phyloP scores from a whole-genome alignment of 2,888 invertebrate species.

The Lithosia quadra region DNA sequence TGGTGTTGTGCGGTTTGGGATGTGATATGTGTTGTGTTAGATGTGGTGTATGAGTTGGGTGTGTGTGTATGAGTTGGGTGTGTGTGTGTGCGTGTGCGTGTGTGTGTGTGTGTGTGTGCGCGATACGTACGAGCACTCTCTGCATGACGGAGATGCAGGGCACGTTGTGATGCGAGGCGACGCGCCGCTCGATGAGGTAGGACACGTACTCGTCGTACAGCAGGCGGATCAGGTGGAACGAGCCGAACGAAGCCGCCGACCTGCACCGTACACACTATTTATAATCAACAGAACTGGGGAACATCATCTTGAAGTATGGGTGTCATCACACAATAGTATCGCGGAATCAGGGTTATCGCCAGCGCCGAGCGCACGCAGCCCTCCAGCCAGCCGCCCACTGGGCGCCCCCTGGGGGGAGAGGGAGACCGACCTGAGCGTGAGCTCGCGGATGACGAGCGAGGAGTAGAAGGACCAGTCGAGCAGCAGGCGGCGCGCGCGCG shows the following conservation, averaged over 20 bases:
- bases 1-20: too few relatives aligned
- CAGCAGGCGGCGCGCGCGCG: not conserved
- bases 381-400: too few relatives aligned
- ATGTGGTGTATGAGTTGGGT: not conserved
- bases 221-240: slow-evolving; percentile 98
- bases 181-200: slow-evolving; percentile 98
- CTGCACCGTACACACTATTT: slow-evolving; percentile 49
- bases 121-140: slow-evolving; percentile 55
- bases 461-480: too few relatives aligned
- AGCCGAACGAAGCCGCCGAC: slow-evolving; percentile 99
- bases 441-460: too few relatives aligned
- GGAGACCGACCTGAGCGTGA: too few relatives aligned
- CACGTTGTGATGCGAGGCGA: slow-evolving; percentile 95
- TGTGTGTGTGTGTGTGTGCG: not conserved
- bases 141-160: slow-evolving; percentile 98
- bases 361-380: too few relatives aligned
- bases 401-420: too few relatives aligned
- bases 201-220: slow-evolving; percentile 99
- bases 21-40: not conserved
- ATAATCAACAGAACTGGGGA: not conserved
- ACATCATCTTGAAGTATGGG: too few relatives aligned
- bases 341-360: too few relatives aligned
- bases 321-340: too few relatives aligned
- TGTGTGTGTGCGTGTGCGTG: not conserved
- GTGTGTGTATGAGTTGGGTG: not conserved